phyloP scores from a whole-genome alignment of 2,888 invertebrate genomes.

The Drosophila infuscata region DNA sequence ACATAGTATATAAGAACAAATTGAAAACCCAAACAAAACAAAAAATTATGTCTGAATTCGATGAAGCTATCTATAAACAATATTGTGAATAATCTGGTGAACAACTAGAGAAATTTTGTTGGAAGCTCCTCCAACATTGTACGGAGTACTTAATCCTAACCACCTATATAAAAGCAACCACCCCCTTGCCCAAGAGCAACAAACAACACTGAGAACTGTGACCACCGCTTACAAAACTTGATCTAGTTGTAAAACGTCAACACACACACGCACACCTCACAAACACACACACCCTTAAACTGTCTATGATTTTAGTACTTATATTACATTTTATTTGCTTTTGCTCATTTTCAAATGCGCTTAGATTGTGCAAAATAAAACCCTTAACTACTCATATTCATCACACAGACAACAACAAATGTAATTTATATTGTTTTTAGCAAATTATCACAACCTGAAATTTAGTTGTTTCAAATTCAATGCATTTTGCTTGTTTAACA shows the following conservation, averaged over 20 bases:
- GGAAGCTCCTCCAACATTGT: slow-evolving; percentile 18
- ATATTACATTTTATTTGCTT: slow-evolving; percentile 22
- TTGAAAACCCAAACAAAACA: slow-evolving; percentile 2
- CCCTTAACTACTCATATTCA: slow-evolving; percentile 22
- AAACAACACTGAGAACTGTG: slow-evolving; percentile 48
- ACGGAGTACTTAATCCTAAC: slow-evolving; percentile 26
- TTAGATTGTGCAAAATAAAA: slow-evolving; percentile 35
- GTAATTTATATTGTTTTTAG: slow-evolving; percentile 29
- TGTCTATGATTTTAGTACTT: slow-evolving; percentile 39
- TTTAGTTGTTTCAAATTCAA: slow-evolving; percentile 50
- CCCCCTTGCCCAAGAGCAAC: slow-evolving; percentile 44
- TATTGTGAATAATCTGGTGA: slow-evolving; percentile 34
- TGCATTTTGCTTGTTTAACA: slow-evolving; percentile 75
- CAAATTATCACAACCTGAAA: slow-evolving; percentile 21
- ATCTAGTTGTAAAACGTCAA: slow-evolving; percentile 33
- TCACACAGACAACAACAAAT: slow-evolving; percentile 23
- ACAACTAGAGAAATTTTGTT: slow-evolving; percentile 19
- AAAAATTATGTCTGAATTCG: slow-evolving; percentile 18
- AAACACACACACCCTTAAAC: slow-evolving; percentile 34
- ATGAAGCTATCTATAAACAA: slow-evolving; percentile 5
- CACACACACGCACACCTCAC: slow-evolving; percentile 22
- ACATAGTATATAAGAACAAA: slow-evolving; percentile 11
- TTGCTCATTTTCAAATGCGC: slow-evolving; percentile 37
- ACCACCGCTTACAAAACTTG: slow-evolving; percentile 66
- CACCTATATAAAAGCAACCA: slow-evolving; percentile 37